Conservation (phyloP, 2,797 vertebrate species). For the Arrhamphus sclerolepis region DNA sequence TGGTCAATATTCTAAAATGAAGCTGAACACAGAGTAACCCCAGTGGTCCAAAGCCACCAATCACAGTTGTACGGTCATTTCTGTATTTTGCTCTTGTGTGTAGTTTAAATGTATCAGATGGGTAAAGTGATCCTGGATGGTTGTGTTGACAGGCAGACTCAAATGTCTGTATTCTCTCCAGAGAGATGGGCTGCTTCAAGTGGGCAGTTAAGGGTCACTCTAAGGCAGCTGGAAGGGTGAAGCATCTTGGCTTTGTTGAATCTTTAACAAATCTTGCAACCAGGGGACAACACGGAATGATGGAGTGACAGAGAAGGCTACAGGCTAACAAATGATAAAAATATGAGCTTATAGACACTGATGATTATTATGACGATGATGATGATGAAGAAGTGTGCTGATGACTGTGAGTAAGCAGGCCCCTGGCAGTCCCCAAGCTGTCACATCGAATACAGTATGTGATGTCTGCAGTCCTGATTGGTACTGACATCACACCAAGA, state of each 20-base stretch:
- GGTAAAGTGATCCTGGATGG: slow-evolving; percentile 48
- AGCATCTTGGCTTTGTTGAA: slow-evolving; percentile 32
- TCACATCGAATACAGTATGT: slow-evolving; percentile 79
- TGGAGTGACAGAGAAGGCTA: slow-evolving; percentile 37
- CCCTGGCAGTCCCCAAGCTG: slow-evolving; percentile 75
- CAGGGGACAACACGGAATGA: slow-evolving; percentile 33
- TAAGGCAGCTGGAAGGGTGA: slow-evolving; percentile 23
- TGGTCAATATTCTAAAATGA: slow-evolving; percentile 69
- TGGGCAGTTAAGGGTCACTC: slow-evolving; percentile 51
- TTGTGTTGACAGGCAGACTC: slow-evolving; percentile 43
- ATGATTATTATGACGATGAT: slow-evolving; percentile 74
- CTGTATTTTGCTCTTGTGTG: slow-evolving; percentile 47
- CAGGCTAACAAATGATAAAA: slow-evolving; percentile 61
- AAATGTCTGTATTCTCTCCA: slow-evolving; percentile 24
- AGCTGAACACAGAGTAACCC: slow-evolving; percentile 49
- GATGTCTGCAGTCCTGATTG: slow-evolving; percentile 75
- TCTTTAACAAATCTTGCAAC: slow-evolving; percentile 40
- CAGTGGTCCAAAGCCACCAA: slow-evolving; percentile 18
- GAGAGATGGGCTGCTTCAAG: slow-evolving; percentile 38
- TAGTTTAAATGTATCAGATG: slow-evolving; percentile 35
- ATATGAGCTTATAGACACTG: slow-evolving; percentile 71
- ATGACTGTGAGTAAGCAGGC: slow-evolving; percentile 82
- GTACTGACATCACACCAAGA: slow-evolving; percentile 79
- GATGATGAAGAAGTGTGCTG: slow-evolving; percentile 79
- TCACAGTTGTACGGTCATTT: slow-evolving; percentile 48